Percentiles rank a stretch among this genome's conserved stretches.
phyloP scores from a whole-genome alignment of 2,797 vertebrate species.

The Paedocypris micromegethes region DNA sequence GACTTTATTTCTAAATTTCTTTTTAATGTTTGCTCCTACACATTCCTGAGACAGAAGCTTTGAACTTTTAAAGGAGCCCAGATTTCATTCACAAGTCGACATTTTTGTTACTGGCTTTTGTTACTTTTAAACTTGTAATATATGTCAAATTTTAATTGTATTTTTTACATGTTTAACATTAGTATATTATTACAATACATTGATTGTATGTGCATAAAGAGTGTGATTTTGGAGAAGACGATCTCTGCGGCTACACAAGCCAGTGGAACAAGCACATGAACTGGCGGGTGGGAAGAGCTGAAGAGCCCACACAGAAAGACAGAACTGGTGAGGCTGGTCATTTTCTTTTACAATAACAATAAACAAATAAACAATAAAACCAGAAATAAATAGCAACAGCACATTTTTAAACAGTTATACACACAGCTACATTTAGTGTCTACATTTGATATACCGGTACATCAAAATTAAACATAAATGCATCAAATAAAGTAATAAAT shows the following conservation, averaged over 20 bases:
- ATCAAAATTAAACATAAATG: too few species aligned
- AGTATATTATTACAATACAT: too few species aligned
- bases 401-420: too few species aligned
- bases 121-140: too few species aligned
- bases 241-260: constrained; percentile 90
- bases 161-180: too few species aligned
- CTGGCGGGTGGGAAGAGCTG: constrained; percentile 88
- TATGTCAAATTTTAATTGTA: too few species aligned
- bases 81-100: background rate
- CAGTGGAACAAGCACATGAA: constrained; percentile 90
- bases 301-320: constrained; percentile 74
- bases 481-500: too few species aligned
- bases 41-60: background rate
- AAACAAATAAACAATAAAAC: too few species aligned
- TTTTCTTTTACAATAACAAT: too few species aligned
- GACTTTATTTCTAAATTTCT: background rate
- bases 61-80: constrained; percentile 7
- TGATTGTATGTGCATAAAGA: constrained; percentile 61
- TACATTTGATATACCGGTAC: too few species aligned
- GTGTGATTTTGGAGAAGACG: constrained; percentile 90
- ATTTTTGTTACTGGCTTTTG: background rate
- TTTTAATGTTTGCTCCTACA: background rate
- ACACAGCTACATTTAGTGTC: too few species aligned
- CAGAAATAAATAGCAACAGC: too few species aligned
- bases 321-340: constrained; percentile 65